Base-by-base conservation (phyloP, 2,797 vertebrate species). In the Discoglossus pictus region DNA sequence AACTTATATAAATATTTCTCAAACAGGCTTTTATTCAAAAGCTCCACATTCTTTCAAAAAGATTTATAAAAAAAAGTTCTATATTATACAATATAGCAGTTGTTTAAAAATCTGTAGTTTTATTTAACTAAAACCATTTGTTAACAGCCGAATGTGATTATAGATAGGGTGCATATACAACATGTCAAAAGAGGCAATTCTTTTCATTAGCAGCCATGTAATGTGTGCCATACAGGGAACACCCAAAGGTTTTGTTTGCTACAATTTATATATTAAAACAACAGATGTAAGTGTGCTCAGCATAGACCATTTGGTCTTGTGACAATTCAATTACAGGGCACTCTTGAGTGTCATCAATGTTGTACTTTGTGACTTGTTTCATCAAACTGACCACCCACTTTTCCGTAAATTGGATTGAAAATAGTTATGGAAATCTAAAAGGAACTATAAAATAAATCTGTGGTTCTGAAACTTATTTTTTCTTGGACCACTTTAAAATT, bases 91-190 rank as follows among this genome's bases (percentile, higher is more conserved):
- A n/a, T 63, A 62, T 55, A 55, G 44, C 23, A 35, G 38, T 63
- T 63, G 42, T 56, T 63, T 62, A 40, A 48, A 62, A 67, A 53
- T 7, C 65, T 53, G 21, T 39, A 47, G 58, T 69, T 69, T 61
- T 54, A 54, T 55, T 69, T 54, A 68, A 61, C 35, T 55, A 61
- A 31, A 39, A 16, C 23, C 11, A 47, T 62, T 63, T 63, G 67
- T 69, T 69, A 69, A 40, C 56, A 63, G 66, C 66, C 11, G 56
- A 34, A 53, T 44, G 60, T 63, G 52, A 50, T 63, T 70, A 58
- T 51, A 70, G 59, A 63, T 48, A 58, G 51, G 38, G 53, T 56
- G 42, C 42, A 62, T 70, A 70, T 64, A 70, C 68, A 70, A 64
- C 61, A 56, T 63, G 43, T 70, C 68, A 64, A 35, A 16, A 51